These are phyloP conservation scores for Stenichneumon culpator DNA, from an alignment of 2,888 invertebrate genomes.

Conservation along the genomic window DNA sequence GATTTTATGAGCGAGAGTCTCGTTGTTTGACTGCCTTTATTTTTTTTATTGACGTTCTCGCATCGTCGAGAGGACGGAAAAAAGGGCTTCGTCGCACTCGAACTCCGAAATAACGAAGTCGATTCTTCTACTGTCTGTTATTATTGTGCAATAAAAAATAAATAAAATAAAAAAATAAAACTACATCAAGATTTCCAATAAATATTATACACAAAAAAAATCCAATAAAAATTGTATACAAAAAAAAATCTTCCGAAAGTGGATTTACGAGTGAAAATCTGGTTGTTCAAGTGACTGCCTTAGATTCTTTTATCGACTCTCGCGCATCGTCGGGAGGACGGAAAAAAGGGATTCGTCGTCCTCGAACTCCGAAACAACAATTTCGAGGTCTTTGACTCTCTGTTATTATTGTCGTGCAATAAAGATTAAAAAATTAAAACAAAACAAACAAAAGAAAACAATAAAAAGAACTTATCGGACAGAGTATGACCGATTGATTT, in stretches of 20 bases:
- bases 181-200: not conserved
- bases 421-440: not conserved
- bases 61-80: no score
- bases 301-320: not conserved
- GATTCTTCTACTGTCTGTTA: conserved; percentile 1
- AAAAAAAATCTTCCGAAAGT: no score
- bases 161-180: not conserved
- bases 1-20: conserved; percentile 19
- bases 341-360: no score
- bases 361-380: not conserved
- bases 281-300: no score
- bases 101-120: not conserved
- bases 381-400: not conserved
- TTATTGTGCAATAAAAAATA: not conserved
- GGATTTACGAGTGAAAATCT: no score
- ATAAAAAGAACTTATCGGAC: not conserved
- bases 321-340: no score
- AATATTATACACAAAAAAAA: no score
- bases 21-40: not conserved
- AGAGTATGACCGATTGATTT: not conserved
- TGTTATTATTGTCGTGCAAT: conserved; percentile 19
- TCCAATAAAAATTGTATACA: not conserved
- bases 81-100: no score
- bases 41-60: not conserved
- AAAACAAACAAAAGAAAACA: not conserved